Evolutionary conservation across 2,113 vertebrate species (phyloP).

Genomic region (Collichthys lucidus): DNA sequence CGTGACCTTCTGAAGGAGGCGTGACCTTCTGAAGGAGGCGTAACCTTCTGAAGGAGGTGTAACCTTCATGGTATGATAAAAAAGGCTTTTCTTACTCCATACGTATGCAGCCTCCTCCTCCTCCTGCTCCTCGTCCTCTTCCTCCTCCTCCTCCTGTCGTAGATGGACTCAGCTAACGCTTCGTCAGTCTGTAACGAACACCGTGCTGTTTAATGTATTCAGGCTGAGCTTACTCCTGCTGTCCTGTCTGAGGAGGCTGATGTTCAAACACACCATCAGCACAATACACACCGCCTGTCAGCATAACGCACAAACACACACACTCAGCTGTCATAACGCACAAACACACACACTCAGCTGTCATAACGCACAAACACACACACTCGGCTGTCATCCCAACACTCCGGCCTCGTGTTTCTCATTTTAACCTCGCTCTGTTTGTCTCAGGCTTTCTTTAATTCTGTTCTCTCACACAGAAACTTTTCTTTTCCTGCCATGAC

Average conservation of each 20-base stretch:
- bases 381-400: constrained; percentile 23
- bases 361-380: neutral
- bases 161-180: constrained; percentile 6
- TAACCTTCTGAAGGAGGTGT: neutral
- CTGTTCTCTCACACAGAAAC: neutral
- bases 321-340: too few species aligned
- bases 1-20: too few species aligned
- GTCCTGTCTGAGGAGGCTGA: constrained; percentile 30
- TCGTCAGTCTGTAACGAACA: constrained; percentile 12
- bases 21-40: too few species aligned
- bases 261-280: constrained; percentile 28
- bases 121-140: too few species aligned
- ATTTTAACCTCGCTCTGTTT: neutral
- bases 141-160: neutral
- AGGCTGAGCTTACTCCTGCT: constrained; percentile 18
- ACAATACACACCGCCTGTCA: constrained; percentile 40
- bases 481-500: neutral
- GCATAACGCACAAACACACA: too few species aligned
- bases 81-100: too few species aligned
- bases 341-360: too few species aligned
- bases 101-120: too few species aligned
- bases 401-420: neutral
- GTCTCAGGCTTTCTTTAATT: neutral
- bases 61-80: neutral
- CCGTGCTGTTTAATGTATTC: constrained; percentile 42